phyloP scores from a whole-genome alignment of 2,113 vertebrate species.

The Pimephales promelas region DNA sequence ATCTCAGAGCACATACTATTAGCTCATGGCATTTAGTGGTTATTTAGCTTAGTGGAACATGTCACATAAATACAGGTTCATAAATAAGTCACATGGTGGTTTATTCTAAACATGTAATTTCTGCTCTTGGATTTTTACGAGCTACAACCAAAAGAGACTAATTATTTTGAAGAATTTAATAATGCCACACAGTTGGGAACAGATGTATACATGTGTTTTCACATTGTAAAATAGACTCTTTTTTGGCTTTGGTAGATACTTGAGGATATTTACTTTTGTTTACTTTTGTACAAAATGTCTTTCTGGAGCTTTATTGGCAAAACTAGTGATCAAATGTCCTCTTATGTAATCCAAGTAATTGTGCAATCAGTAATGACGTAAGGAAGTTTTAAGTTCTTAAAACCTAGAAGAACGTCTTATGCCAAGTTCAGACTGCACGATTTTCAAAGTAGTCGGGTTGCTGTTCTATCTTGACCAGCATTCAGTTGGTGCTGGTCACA shows the following conservation, averaged over 20 bases:
- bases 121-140: not conserved
- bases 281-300: not conserved
- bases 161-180: slow-evolving; percentile 1
- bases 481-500: too few relatives aligned
- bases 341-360: not conserved
- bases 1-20: not conserved
- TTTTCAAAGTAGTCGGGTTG: too few relatives aligned
- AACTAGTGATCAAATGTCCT: not conserved
- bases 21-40: not conserved
- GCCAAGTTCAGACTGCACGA: too few relatives aligned
- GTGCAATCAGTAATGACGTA: not conserved
- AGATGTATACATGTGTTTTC: slow-evolving; percentile 16
- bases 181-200: not conserved
- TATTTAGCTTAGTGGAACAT: not conserved
- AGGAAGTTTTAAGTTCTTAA: slow-evolving; percentile 1
- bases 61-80: slow-evolving; percentile 1
- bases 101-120: not conserved
- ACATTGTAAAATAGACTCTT: not conserved
- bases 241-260: not conserved
- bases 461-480: too few relatives aligned
- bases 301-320: not conserved
- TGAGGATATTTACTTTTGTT: not conserved
- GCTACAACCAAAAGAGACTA: not conserved
- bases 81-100: not conserved
- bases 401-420: not conserved